Conservation (phyloP, 2,797 vertebrate species). For the Helostoma temminkii region DNA sequence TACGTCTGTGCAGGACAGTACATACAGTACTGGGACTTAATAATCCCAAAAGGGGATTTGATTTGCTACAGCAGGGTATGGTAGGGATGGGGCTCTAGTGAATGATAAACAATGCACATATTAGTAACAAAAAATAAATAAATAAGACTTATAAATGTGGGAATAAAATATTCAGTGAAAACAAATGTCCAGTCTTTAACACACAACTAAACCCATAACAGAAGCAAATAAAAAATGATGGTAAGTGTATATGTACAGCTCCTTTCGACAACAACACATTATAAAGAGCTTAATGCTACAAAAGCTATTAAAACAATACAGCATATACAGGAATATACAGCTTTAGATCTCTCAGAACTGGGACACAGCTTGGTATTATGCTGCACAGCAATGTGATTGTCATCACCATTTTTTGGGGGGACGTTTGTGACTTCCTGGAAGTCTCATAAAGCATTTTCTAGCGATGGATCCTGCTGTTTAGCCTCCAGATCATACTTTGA, state of each 20-base stretch:
- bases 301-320: not conserved
- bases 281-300: not conserved
- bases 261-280: not conserved
- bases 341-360: not conserved
- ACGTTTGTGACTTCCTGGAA: conserved; percentile 5
- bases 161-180: conserved; percentile 12
- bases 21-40: conserved; percentile 17
- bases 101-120: conserved; percentile 12
- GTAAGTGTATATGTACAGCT: too few species aligned
- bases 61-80: not conserved
- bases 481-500: conserved; percentile 13
- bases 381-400: not conserved
- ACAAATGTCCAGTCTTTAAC: too few species aligned
- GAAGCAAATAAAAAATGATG: not conserved
- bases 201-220: too few species aligned
- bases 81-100: not conserved
- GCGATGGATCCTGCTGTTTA: not conserved
- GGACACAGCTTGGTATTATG: not conserved
- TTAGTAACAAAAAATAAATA: not conserved
- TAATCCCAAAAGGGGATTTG: conserved; percentile 22
- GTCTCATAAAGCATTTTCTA: conserved; percentile 1
- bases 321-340: not conserved
- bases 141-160: not conserved
- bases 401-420: conserved; percentile 5
- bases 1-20: conserved; percentile 7